A percentile compares a stretch with the other conserved stretches of the same genome.
These are phyloP conservation scores for Chelonus insularis DNA, from an alignment of 1,140 invertebrate genomes.

Conservation along the genomic window DNA sequence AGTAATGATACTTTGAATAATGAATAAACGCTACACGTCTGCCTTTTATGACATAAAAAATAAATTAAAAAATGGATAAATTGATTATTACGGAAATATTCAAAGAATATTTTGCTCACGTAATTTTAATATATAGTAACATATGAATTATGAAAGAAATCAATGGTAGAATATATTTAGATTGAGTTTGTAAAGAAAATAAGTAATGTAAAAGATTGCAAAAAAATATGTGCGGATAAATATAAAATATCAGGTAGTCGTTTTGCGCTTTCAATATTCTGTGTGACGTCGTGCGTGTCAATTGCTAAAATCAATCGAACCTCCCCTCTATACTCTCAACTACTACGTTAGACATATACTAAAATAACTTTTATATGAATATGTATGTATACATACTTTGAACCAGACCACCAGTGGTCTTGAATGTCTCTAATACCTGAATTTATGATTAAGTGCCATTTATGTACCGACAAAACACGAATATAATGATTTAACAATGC, in stretches of 20 bases:
- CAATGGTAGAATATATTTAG: not conserved
- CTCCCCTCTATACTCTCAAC: slow-evolving; percentile 16
- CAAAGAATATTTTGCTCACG: too few species aligned
- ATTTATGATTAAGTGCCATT: slow-evolving; percentile 16
- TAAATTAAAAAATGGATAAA: too few species aligned
- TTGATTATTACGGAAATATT: too few species aligned
- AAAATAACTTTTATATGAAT: slow-evolving; percentile 45
- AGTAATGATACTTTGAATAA: too few species aligned
- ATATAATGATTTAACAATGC: not conserved
- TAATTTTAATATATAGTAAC: too few species aligned
- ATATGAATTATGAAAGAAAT: too few species aligned
- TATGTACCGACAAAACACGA: slow-evolving; percentile 10
- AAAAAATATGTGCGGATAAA: slow-evolving; percentile 3
- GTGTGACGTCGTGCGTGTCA: slow-evolving; percentile 14
- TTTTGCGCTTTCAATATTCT: not conserved
- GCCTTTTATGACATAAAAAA: too few species aligned
- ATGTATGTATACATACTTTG: slow-evolving; percentile 31
- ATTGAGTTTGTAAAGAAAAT: not conserved
- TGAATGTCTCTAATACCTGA: slow-evolving; percentile 25
- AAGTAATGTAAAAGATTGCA: not conserved
- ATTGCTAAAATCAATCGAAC: slow-evolving; percentile 22
- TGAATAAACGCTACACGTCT: too few species aligned
- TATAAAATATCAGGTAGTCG: slow-evolving; percentile 5
- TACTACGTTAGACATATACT: slow-evolving; percentile 45
- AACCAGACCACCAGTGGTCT: slow-evolving; percentile 41